Conservation (phyloP, 2,797 vertebrate species). For the Pteronotus mesoamericanus region DNA sequence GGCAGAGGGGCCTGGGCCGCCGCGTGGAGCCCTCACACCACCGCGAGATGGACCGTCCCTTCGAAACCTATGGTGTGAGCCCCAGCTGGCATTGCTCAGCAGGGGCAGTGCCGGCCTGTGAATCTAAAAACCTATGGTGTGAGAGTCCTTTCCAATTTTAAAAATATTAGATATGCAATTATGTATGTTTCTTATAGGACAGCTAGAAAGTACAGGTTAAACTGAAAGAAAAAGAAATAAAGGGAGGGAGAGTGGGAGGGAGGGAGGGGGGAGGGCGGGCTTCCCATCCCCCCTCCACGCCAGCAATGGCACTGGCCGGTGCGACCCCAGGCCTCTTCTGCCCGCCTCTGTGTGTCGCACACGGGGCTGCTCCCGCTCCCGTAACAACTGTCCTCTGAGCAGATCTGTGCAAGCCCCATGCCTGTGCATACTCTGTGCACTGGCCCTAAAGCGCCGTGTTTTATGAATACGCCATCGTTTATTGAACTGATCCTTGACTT, state of each 20-base stretch:
- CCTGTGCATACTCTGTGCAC: not conserved
- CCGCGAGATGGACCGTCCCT: not conserved
- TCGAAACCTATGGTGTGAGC: not conserved
- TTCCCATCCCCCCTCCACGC: not conserved
- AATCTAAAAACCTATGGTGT: not conserved
- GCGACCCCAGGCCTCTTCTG: not conserved
- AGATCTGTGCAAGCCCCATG: not conserved
- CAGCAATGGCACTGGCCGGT: not conserved
- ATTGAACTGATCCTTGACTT: not conserved
- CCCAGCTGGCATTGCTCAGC: no score
- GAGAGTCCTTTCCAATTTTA: not conserved
- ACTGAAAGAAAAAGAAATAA: not conserved
- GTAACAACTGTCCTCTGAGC: not conserved
- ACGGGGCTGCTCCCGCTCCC: not conserved
- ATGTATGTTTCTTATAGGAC: not conserved
- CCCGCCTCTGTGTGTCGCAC: accelerated
- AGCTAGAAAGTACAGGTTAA: not conserved
- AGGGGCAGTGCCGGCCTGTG: no score
- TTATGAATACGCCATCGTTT: not conserved
- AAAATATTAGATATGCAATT: not conserved
- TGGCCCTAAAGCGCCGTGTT: not conserved
- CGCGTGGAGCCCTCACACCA: accelerated
- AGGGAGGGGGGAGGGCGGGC: accelerated
- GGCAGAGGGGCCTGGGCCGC: not conserved
- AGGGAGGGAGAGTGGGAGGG: accelerated